Evolutionary conservation across 2,797 vertebrate species (phyloP).

Genomic region (Bradypodion ventrale): DNA sequence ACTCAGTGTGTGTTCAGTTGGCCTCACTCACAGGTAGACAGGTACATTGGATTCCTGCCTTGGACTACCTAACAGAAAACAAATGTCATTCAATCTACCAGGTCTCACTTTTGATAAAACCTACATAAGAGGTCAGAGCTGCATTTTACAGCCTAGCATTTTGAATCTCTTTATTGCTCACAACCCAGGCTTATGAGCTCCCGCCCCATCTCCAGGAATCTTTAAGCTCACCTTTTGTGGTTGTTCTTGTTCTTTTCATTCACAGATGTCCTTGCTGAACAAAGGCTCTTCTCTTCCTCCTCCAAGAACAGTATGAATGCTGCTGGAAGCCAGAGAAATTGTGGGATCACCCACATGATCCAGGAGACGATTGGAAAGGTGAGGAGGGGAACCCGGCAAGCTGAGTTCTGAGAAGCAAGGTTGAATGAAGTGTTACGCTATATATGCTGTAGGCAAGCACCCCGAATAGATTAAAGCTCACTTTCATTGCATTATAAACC

Average conservation of each 20-base stretch:
- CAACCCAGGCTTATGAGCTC: not conserved
- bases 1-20: not conserved
- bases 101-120: conserved; percentile 8
- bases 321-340: conserved; percentile 46
- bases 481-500: not conserved
- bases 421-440: not conserved
- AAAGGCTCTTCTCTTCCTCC: not conserved
- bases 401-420: not conserved
- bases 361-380: conserved; percentile 75
- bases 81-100: not conserved
- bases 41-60: not conserved
- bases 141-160: not conserved
- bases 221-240: not conserved
- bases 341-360: conserved; percentile 62
- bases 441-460: not conserved
- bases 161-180: not conserved
- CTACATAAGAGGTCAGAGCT: not conserved
- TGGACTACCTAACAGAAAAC: not conserved
- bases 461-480: not conserved
- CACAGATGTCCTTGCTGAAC: conserved; percentile 69
- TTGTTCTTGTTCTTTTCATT: not conserved
- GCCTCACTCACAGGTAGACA: not conserved
- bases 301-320: conserved; percentile 55
- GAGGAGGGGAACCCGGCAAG: conserved; percentile 4
- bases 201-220: not conserved